These are phyloP conservation scores for Megalops atlanticus DNA, from an alignment of 2,113 vertebrate genomes.

Conservation along the genomic window DNA sequence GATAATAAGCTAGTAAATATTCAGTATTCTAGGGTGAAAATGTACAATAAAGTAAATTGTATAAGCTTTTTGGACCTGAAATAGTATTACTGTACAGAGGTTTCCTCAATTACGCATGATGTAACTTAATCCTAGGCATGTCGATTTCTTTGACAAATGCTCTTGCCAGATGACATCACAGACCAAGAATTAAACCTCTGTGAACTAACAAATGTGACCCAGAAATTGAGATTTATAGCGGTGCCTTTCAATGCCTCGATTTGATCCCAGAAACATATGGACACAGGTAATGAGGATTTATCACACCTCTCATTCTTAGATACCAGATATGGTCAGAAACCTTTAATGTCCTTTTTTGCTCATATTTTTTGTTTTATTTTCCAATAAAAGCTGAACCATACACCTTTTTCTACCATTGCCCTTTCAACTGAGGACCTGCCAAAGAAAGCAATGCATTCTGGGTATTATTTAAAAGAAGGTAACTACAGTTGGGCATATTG, in stretches of 20 bases:
- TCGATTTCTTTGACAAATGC: background rate
- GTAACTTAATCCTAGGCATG: no score
- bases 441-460: background rate
- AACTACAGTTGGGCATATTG: constrained; percentile 1
- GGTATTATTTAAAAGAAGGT: constrained; percentile 1
- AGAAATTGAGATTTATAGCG: background rate
- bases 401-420: background rate
- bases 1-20: no score
- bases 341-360: background rate
- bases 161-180: background rate
- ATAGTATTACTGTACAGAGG: no score
- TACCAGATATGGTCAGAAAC: background rate
- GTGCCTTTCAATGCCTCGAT: background rate
- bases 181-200: background rate
- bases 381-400: background rate
- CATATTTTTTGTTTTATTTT: background rate
- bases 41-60: no score
- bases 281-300: constrained; percentile 3
- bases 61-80: no score
- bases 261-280: background rate
- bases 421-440: background rate
- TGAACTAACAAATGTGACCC: background rate
- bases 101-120: no score
- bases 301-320: background rate
- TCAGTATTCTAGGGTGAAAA: no score